Conservation (phyloP, 2,888 invertebrate genomes). For the Pachycephus smyrnensis region DNA sequence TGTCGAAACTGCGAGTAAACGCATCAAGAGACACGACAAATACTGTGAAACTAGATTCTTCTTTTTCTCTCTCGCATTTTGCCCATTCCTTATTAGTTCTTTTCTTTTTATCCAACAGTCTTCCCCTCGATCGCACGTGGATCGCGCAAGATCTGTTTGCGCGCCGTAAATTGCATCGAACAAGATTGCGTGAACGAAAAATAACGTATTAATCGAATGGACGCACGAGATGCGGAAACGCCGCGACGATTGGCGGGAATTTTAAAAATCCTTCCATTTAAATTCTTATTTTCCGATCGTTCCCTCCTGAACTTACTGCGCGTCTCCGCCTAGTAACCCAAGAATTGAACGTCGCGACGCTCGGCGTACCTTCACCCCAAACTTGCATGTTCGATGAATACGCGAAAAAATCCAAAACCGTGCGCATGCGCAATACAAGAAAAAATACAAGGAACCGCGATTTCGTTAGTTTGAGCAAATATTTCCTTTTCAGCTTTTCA, state of each 20-base stretch:
- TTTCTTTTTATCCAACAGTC: neutral
- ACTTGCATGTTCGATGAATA: neutral
- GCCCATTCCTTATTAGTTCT: neutral
- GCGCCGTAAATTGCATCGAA: neutral
- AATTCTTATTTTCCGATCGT: no score
- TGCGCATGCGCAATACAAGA: neutral
- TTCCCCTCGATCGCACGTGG: neutral
- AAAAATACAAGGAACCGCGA: neutral
- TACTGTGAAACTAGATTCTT: neutral
- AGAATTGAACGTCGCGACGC: neutral
- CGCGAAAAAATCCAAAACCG: neutral
- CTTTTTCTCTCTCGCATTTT: neutral
- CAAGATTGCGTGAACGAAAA: neutral
- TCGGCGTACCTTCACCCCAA: neutral
- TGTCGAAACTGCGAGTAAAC: neutral
- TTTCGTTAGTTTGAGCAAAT: neutral
- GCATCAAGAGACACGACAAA: neutral
- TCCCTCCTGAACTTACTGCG: no score
- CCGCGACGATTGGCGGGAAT: neutral
- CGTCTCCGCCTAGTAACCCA: no score
- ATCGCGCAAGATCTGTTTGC: neutral
- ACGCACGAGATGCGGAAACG: neutral
- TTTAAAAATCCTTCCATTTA: no score
- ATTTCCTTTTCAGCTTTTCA: neutral
- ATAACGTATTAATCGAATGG: neutral